A percentile compares a stretch with the other conserved stretches of the same genome.
Evolutionary conservation across 2,888 invertebrate species (phyloP).

Genomic region (Nomada flava): DNA sequence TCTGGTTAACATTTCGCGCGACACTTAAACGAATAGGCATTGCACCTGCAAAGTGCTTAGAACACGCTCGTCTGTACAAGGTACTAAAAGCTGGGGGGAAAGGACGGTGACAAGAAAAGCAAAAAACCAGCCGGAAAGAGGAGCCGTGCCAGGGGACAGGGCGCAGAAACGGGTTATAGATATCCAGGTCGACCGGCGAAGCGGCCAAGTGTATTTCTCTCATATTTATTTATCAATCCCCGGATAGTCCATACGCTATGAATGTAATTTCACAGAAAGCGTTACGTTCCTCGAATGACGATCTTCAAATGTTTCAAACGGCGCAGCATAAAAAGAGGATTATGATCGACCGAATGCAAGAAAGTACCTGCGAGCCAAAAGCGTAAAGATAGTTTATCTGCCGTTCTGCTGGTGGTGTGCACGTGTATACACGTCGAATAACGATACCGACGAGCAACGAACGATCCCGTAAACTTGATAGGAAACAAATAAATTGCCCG

Average conservation of each 20-base stretch:
- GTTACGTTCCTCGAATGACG: constrained; percentile 26
- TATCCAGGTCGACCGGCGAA: constrained; percentile 73
- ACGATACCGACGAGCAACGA: constrained; percentile 25
- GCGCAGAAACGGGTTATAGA: constrained; percentile 47
- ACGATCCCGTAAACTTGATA: constrained; percentile 34
- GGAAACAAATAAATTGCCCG: constrained; percentile 39
- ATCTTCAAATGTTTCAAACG: constrained; percentile 20
- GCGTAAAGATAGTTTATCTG: neutral
- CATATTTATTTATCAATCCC: constrained; percentile 50
- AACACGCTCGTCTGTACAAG: constrained; percentile 49
- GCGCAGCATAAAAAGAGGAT: neutral
- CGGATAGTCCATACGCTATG: constrained; percentile 28
- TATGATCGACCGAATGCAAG: constrained; percentile 1
- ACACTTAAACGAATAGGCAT: constrained; percentile 52
- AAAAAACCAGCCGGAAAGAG: constrained; percentile 1
- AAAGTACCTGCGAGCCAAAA: neutral
- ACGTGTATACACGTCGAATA: neutral
- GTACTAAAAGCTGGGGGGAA: constrained; percentile 24
- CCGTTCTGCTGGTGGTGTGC: too few relatives aligned
- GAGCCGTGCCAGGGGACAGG: constrained; percentile 9
- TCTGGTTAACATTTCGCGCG: constrained; percentile 65
- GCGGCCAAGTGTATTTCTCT: constrained; percentile 62
- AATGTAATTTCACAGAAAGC: constrained; percentile 19
- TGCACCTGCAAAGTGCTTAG: constrained; percentile 69
- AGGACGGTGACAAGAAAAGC: constrained; percentile 14